These are phyloP conservation scores for Acrossocheilus fasciatus DNA, from an alignment of 2,797 vertebrate genomes.

Conservation along the genomic window DNA sequence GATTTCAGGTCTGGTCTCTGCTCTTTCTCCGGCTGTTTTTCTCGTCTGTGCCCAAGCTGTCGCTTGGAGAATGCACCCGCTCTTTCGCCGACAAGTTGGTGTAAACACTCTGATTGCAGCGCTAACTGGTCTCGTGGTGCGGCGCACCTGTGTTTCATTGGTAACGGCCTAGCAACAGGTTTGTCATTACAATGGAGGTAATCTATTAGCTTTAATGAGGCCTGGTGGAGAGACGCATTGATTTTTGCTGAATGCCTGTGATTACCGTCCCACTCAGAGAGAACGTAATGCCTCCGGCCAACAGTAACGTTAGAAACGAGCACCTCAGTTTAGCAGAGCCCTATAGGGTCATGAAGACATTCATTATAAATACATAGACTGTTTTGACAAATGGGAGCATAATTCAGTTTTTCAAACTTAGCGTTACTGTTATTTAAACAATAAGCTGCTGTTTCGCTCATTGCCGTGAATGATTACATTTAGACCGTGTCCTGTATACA, in stretches of 20 bases:
- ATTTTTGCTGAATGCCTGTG: conserved; percentile 48
- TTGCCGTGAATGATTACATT: conserved; percentile 12
- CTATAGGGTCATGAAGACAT: not conserved
- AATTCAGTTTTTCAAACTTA: not conserved
- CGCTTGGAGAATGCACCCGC: conserved; percentile 37
- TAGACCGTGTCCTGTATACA: conserved; percentile 23
- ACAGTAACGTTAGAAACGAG: conserved; percentile 16
- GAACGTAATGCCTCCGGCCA: conserved; percentile 19
- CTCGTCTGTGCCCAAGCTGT: conserved; percentile 45
- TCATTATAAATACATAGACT: conserved; percentile 9
- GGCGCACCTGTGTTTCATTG: conserved; percentile 75
- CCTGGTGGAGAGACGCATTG: conserved; percentile 55
- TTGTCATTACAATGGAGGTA: conserved; percentile 57
- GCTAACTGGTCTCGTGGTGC: conserved; percentile 38
- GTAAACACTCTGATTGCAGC: conserved; percentile 65
- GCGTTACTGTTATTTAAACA: conserved; percentile 24
- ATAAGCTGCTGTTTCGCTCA: not conserved
- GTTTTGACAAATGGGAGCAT: conserved; percentile 1
- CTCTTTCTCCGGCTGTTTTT: conserved; percentile 54
- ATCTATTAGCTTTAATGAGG: conserved; percentile 65
- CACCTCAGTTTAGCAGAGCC: not conserved
- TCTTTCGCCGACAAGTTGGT: conserved; percentile 55
- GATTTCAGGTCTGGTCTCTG: conserved; percentile 60
- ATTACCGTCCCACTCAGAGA: conserved; percentile 49
- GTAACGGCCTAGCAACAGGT: conserved; percentile 65